Base-by-base conservation (phyloP, 1,140 invertebrate genomes). In the Drosophila aff. region DNA sequence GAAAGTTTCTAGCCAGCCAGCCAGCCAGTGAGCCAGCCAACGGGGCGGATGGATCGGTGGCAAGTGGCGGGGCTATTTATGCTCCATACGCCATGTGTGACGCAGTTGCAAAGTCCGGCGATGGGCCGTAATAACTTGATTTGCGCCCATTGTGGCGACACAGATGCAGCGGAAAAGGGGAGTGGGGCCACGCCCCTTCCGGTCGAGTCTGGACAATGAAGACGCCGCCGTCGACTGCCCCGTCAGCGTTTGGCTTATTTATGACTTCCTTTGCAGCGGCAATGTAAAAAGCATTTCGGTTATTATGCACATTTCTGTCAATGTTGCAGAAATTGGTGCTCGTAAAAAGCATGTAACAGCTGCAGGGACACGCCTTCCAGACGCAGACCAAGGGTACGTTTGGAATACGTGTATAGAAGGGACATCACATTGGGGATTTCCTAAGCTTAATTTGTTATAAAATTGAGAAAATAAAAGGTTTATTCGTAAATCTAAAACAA, bases 41-140 rank as follows among this genome's bases (percentile, higher is more conserved):
- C 49, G 61, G 61, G 81, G 41, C 82, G 76, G 26, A 49, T 53
- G 76, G 49, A 40, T 81, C 82, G 78, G 78, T 90, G 80, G 69
- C 72, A 83, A 69, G 80, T 75, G 77, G 77, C 65, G 40, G 57
- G 77, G 83, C 86, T 90, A 80, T 90, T 90, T 90, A 90, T 90
- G 86, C 82, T 65, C 79, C 36, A 57, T 57, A 57, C 53, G 44
- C 85, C 85, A 90, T 90, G 90, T 90, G 85, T 91, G 85, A 90
- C 85, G 53, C 75, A 55, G 71, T 53, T 33, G 36, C 36, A 62
- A 46, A 28, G 55, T 76, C 55, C 62, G 60, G 44, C 71, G 60
- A 72, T 79, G 66, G 85, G 64, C 79, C 64, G 79, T 89, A 85
- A 89, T 90, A 89, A 89, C 86, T 89, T 89, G 85, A 89, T 89